Evolutionary conservation across 2,797 vertebrate genomes (phyloP), one percentile per base, ranked within the genome.

Genomic region (Malacoctenus gilli): DNA sequence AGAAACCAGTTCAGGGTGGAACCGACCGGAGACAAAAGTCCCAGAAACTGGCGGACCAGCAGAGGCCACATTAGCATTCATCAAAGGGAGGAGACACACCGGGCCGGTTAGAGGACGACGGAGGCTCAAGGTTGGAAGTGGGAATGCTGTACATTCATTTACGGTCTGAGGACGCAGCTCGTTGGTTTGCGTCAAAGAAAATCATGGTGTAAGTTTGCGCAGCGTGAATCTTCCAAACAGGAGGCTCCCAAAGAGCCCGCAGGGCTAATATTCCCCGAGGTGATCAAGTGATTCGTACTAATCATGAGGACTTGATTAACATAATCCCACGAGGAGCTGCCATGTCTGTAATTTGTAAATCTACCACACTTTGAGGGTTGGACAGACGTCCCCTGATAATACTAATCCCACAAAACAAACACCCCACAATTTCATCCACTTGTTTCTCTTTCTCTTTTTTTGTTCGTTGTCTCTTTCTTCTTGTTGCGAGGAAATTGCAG

Each of bases 1-100:
- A 80, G 77, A 75, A 87, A 78, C 71, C 67, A 59, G 84, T 86
- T 91, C 85, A 92, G 91, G 86, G 88, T 84, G 85, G 84, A 89
- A 80, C 63, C 59, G 42, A 71, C 65, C 46, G 41, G 63, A 72
- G 55, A 82, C 50, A 55, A 68, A 80, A 84, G 70, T 67, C 49
- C 44, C 50, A 42, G 48, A 66, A 80, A 80, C 28, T 66, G 75
- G 80, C 72, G 69, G 65, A 68, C 34, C 57, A 42, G 56, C 69
- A 50, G 57, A 64, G 63, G 6, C 35, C 32, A 63, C 70, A 58
- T 72, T 72, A 82, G 32, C 49, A 57, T 69, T 64, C 35, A 62
- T 64, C 59, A 59, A 63, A 79, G 61, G 53, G 38, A 52, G 12
- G 5, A 53, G 53, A 43, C 18, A 25, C 50, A 62, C 53, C 4